Base-by-base conservation (phyloP, 2,888 invertebrate species). In the Pandemis cinnamomeana region DNA sequence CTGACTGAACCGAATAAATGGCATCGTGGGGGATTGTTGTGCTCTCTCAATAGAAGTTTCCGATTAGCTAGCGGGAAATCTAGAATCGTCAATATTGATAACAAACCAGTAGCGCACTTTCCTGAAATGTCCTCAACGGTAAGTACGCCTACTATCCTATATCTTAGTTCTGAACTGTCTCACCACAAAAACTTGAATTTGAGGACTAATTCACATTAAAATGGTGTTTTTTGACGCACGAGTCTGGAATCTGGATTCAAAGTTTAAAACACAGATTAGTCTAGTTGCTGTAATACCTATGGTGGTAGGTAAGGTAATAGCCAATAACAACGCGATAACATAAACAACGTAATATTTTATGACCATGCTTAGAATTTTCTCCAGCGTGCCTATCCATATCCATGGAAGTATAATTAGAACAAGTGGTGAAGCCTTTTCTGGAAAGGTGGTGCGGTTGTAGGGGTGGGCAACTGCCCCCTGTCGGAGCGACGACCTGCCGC, bases 1-100 rank as follows among this genome's bases (percentile, higher is more conserved):
- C 81, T 87, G 78, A 87, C 84, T 82, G 91, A 91, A 82, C 86
- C 91, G 77, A 87, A 81, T 85, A 93, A 92, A 87, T 91, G 91
- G 92, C 89, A 90, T 83, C 89, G 91, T 77, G 92, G 92, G 79
- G 92, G 94, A 76, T 92, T 94, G 86, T 87, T 94, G 82, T 93
- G 91, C 75, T 86, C 89, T 75, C 85, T 94, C 20, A 94, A 94
- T 81, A 89, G 93, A 83, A 94, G 94, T 85, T 93, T 94, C 86
- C 91, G 94, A 71, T 83, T 93, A 75, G 82, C 88, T 41, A 88
- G 87, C 76, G 87, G 87, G 55, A 92, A 88, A 81, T 84, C 91
- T 15, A 89, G 85, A 80, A 88, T 84, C 82, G 82, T 80, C 67
- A 86, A 79, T 76, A 89, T 84, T 41, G 90, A 89, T 76, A 86